Evolutionary conservation across 2,113 vertebrate species (phyloP).

Genomic region (Heterotilapia buettikoferi): DNA sequence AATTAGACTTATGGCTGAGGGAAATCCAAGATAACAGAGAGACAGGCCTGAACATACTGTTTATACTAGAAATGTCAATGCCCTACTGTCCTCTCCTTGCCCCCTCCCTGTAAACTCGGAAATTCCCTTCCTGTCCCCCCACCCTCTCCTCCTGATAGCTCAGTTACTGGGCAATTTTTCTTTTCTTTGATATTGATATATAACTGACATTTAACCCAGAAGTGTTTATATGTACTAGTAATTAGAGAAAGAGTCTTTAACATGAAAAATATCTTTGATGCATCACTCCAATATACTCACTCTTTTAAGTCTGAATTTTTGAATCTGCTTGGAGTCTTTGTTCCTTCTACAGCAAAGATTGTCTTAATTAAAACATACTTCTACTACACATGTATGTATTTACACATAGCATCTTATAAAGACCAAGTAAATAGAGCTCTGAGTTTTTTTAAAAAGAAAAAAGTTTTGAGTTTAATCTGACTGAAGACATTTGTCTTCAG

Average conservation of each 20-base stretch:
- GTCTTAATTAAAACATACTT: not conserved
- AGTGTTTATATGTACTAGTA: not conserved
- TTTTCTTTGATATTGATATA: not conserved
- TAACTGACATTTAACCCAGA: not conserved
- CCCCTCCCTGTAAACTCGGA: not conserved
- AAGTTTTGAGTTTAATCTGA: not conserved
- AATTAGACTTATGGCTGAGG: constrained; percentile 5
- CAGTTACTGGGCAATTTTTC: not conserved
- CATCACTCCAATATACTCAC: not conserved
- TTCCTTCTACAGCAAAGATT: not conserved
- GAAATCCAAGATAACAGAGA: constrained; percentile 21
- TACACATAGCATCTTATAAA: not conserved
- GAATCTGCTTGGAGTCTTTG: not conserved
- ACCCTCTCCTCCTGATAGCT: not conserved
- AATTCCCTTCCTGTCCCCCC: not conserved
- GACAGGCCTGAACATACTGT: constrained; percentile 1
- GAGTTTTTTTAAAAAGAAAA: rapidly evolving
- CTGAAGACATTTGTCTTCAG: not conserved
- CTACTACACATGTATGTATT: not conserved
- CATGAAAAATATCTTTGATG: not conserved
- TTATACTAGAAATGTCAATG: constrained; percentile 46
- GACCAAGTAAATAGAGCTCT: rapidly evolving
- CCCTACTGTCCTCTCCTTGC: constrained; percentile 5
- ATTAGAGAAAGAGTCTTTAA: not conserved
- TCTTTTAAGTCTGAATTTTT: not conserved